Conservation (phyloP, 2,113 vertebrate genomes). For the Rana temporaria region DNA sequence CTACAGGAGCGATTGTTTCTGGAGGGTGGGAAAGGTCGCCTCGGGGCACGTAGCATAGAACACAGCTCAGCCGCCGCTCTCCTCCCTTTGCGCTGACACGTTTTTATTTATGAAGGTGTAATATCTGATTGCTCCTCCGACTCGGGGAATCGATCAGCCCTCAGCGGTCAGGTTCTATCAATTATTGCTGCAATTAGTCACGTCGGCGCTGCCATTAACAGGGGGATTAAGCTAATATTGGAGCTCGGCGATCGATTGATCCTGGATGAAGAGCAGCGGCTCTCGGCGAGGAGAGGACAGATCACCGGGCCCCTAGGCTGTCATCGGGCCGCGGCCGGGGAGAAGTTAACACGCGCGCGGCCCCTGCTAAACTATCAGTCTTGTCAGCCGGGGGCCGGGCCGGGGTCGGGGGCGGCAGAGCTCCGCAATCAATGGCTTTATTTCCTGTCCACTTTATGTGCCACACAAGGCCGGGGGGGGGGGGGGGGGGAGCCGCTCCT, state of each 20-base stretch:
- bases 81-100: conserved; percentile 60
- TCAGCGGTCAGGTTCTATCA: conserved; percentile 82
- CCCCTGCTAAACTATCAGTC: conserved; percentile 14
- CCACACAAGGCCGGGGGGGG: not conserved
- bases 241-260: conserved; percentile 68
- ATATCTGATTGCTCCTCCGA: conserved; percentile 82
- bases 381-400: conserved; percentile 23
- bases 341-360: conserved; percentile 1
- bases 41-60: not conserved
- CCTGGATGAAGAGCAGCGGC: conserved; percentile 14
- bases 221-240: conserved; percentile 73
- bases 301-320: conserved; percentile 58
- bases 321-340: conserved; percentile 41
- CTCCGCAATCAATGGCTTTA: conserved; percentile 42
- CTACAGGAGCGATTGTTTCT: no score
- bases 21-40: no score
- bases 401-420: not conserved
- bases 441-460: conserved; percentile 28
- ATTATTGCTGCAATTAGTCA: conserved; percentile 92
- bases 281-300: conserved; percentile 44
- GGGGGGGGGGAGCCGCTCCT: not conserved
- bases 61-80: conserved; percentile 28
- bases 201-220: conserved; percentile 71
- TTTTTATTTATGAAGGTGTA: conserved; percentile 74
- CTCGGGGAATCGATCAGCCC: conserved; percentile 81